Conservation (phyloP, 2,797 vertebrate species). For the Tenualosa thibaudeaui region DNA sequence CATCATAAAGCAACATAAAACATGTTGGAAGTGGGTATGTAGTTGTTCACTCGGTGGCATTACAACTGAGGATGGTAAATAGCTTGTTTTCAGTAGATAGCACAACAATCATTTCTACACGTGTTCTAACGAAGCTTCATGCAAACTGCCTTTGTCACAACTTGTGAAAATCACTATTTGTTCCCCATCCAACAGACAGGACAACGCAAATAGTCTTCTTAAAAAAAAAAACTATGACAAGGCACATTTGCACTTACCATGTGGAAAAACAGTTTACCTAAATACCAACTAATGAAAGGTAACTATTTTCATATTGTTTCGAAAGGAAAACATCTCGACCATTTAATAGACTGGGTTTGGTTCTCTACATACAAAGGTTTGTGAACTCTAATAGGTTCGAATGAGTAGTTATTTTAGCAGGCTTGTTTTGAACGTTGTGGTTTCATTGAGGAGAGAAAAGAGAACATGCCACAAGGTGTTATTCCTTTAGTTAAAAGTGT, state of each 20-base stretch:
- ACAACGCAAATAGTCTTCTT: neutral
- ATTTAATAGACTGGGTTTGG: slow-evolving; percentile 61
- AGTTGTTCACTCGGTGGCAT: neutral
- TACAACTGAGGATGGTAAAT: neutral
- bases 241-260: neutral
- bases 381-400: slow-evolving; percentile 49
- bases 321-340: neutral
- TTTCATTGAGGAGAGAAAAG: slow-evolving; percentile 58
- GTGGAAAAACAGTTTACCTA: neutral
- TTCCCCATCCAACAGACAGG: neutral
- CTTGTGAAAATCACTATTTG: neutral
- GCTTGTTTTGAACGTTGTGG: slow-evolving; percentile 59
- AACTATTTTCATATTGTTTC: neutral
- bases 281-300: neutral
- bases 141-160: neutral
- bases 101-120: neutral
- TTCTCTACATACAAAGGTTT: slow-evolving; percentile 74
- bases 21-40: neutral
- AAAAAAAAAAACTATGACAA: neutral
- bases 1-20: neutral
- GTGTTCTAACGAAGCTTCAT: neutral
- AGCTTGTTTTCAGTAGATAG: neutral
- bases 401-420: slow-evolving; percentile 66
- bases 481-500: slow-evolving; percentile 68
- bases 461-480: slow-evolving; percentile 74